These are phyloP conservation scores for Phyllopteryx taeniolatus DNA, from an alignment of 2,113 vertebrate genomes.

Conservation along the genomic window DNA sequence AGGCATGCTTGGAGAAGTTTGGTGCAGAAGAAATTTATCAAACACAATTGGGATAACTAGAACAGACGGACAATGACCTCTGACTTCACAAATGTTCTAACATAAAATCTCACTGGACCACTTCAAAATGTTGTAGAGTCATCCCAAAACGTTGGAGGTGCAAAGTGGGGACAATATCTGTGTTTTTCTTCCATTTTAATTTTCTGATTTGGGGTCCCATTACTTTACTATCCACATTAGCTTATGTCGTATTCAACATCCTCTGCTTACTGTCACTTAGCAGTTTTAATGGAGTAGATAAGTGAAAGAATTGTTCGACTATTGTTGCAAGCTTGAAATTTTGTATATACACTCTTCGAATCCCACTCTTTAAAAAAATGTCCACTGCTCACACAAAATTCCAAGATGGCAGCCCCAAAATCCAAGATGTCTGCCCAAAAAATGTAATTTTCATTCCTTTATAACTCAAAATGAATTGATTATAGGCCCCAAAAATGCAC, in stretches of 20 bases:
- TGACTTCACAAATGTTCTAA: no score
- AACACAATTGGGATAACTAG: no score
- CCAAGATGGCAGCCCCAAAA: background rate
- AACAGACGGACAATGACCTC: no score
- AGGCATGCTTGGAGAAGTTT: no score
- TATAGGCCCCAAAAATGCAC: no score
- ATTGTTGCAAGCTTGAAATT: background rate
- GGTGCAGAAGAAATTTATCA: no score
- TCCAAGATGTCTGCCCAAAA: no score
- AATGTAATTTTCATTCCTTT: no score
- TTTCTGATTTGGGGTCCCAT: background rate
- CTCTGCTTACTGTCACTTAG: background rate
- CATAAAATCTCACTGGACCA: background rate
- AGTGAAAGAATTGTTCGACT: background rate
- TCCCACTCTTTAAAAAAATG: background rate
- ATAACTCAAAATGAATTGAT: no score
- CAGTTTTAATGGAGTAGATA: background rate
- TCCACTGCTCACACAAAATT: background rate
- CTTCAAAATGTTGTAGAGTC: background rate
- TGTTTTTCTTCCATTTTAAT: background rate
- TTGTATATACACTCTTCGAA: background rate
- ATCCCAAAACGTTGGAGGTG: background rate
- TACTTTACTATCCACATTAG: background rate
- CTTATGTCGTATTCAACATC: background rate
- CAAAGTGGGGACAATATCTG: background rate